Conservation (phyloP, 2,797 vertebrate genomes). For the Cyprinella venusta region DNA sequence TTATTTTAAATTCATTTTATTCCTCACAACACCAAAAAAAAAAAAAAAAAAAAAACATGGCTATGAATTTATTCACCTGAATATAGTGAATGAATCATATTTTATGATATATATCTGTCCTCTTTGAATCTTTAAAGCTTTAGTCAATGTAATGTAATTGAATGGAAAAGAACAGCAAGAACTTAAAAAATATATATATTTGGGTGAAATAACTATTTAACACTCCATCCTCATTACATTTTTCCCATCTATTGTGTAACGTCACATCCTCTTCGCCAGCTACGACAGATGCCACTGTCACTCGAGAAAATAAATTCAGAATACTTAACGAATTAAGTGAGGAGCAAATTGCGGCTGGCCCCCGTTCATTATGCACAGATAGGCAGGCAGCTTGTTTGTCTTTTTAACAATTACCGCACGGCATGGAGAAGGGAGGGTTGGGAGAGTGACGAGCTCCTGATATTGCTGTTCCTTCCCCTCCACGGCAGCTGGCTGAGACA, state of each 20-base stretch:
- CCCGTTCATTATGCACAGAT: conserved; percentile 80
- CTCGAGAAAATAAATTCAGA: conserved; percentile 82
- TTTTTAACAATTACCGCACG: conserved; percentile 80
- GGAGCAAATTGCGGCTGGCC: conserved; percentile 85
- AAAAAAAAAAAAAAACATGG: not conserved
- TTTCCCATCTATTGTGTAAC: not conserved
- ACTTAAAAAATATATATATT: not conserved
- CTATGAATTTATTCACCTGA: too few relatives aligned
- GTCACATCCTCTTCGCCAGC: conserved; percentile 66
- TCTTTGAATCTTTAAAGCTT: not conserved
- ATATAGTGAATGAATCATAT: not conserved
- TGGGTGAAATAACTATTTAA: not conserved
- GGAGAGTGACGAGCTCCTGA: conserved; percentile 43
- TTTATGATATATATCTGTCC: not conserved
- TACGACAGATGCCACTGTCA: conserved; percentile 82
- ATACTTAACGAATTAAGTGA: conserved; percentile 86
- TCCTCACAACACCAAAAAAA: not conserved
- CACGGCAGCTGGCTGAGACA: conserved; percentile 78
- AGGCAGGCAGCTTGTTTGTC: conserved; percentile 81
- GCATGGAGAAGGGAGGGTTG: conserved; percentile 41
- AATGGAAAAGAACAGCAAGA: not conserved
- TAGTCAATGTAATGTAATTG: not conserved
- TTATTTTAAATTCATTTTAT: not conserved
- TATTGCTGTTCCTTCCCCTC: conserved; percentile 71
- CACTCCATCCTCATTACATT: not conserved